Evolutionary conservation across 2,113 vertebrate genomes (phyloP).

Genomic region (Baryphthengus martii): DNA sequence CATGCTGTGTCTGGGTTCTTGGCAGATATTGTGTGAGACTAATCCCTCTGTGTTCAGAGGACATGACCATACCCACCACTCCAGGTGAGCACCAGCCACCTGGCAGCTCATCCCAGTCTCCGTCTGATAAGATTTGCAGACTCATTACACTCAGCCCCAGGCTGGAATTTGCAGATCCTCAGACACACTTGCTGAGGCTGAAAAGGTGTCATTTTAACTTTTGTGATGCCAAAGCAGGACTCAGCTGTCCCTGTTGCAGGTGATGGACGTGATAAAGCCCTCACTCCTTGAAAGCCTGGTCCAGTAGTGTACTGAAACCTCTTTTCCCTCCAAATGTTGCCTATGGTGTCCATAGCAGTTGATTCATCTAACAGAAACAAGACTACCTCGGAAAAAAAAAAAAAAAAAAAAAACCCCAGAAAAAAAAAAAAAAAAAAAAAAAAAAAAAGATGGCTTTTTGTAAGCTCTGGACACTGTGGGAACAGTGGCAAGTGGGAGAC

Average conservation of each 20-base stretch:
- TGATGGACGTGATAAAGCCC: not conserved
- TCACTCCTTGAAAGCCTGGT: not conserved
- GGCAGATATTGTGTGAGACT: not conserved
- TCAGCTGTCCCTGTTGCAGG: not conserved
- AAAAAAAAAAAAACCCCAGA: too few relatives aligned
- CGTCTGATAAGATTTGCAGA: not conserved
- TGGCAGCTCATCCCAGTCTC: not conserved
- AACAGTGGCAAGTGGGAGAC: not conserved
- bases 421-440: too few relatives aligned
- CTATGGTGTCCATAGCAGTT: not conserved
- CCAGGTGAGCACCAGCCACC: not conserved
- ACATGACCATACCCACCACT: not conserved
- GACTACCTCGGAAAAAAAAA: too few relatives aligned
- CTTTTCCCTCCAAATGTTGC: not conserved
- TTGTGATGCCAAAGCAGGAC: not conserved
- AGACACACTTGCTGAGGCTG: not conserved
- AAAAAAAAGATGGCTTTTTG: not conserved
- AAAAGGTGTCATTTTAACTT: not conserved
- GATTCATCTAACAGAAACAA: not conserved
- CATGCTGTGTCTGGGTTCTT: not conserved
- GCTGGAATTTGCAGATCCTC: not conserved
- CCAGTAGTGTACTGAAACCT: rapidly evolving
- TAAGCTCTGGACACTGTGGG: not conserved
- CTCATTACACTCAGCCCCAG: not conserved
- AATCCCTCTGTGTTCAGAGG: not conserved